These are phyloP conservation scores for Homarus americanus DNA, from an alignment of 1,140 invertebrate genomes.

Conservation along the genomic window DNA sequence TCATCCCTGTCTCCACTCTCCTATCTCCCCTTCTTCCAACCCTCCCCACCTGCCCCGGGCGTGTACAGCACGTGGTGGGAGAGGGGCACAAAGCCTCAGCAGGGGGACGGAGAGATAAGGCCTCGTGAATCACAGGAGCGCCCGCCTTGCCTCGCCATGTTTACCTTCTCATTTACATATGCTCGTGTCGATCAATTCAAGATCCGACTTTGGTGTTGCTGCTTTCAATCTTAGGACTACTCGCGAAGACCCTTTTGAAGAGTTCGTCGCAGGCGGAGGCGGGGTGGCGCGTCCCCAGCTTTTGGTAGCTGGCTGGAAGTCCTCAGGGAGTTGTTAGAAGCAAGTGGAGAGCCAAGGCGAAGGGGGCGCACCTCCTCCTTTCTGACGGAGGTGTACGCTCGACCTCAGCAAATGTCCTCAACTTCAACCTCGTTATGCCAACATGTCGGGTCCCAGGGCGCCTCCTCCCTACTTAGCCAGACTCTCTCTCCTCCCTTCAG, in stretches of 20 bases:
- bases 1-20: too few relatives aligned
- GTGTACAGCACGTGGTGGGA: too few relatives aligned
- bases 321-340: slow-evolving; percentile 6
- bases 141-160: neutral
- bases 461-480: neutral
- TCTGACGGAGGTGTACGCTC: neutral
- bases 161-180: neutral
- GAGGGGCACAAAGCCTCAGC: neutral
- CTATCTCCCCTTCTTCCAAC: too few relatives aligned
- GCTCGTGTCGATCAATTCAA: neutral
- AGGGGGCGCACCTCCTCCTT: neutral
- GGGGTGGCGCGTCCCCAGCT: neutral
- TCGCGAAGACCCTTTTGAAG: neutral
- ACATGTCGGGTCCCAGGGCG: neutral
- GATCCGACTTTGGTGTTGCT: neutral
- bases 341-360: slow-evolving; percentile 2
- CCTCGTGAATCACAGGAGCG: neutral
- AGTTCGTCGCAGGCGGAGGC: neutral
- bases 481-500: neutral
- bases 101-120: neutral
- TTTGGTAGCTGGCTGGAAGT: neutral
- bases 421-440: neutral
- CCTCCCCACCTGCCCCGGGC: too few relatives aligned
- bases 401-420: neutral
- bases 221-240: slow-evolving; percentile 15